A percentile compares a stretch with the other conserved stretches of the same genome.
Conservation (phyloP, 2,113 vertebrate genomes). For the Myanophis thanlyinensis region DNA sequence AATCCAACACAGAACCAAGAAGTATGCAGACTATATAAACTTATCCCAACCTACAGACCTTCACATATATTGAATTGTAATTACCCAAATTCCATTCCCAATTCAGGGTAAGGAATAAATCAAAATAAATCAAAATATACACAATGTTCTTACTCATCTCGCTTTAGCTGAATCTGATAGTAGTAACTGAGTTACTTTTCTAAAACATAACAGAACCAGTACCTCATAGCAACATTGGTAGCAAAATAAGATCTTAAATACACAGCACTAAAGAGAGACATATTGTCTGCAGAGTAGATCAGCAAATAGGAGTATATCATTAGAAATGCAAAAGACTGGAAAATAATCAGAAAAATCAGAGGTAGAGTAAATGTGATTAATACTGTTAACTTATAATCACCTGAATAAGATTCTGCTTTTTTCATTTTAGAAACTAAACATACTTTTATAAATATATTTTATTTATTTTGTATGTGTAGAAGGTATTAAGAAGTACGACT, state of each 20-base stretch:
- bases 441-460: not conserved
- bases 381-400: not conserved
- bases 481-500: not conserved
- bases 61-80: not conserved
- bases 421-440: not conserved
- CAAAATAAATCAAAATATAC: not conserved
- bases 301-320: not conserved
- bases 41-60: not conserved
- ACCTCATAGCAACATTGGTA: not conserved
- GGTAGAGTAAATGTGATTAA: not conserved
- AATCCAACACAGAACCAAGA: not conserved
- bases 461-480: not conserved
- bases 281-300: not conserved
- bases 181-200: not conserved
- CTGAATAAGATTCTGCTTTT: not conserved
- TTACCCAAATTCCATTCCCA: not conserved
- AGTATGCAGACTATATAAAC: not conserved
- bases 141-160: not conserved
- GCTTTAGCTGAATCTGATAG: not conserved
- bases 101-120: not conserved
- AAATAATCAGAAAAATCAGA: not conserved
- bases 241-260: not conserved
- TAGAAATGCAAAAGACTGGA: not conserved
- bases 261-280: not conserved
- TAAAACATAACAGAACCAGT: not conserved